Conservation (phyloP, 2,113 vertebrate genomes). For the Otocyon megalotis region DNA sequence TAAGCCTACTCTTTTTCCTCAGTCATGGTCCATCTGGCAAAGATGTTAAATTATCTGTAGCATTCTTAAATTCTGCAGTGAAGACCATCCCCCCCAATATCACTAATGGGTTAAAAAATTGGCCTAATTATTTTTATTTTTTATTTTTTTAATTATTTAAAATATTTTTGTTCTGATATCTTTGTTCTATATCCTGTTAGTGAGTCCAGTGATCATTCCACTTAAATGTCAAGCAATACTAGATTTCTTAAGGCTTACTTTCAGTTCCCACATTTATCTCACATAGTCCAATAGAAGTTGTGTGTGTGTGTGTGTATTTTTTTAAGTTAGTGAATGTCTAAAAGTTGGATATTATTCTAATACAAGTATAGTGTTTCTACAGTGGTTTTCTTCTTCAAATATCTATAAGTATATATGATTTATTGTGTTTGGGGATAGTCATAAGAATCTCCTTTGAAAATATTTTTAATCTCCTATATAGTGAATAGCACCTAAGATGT, state of each 20-base stretch:
- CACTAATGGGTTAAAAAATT: neutral
- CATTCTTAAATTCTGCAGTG: neutral
- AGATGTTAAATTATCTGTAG: neutral
- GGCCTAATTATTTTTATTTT: neutral
- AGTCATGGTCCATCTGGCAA: neutral
- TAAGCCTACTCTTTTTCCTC: neutral
- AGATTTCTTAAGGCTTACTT: neutral
- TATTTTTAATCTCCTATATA: neutral
- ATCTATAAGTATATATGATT: neutral
- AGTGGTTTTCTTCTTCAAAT: conserved; percentile 1
- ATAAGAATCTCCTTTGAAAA: neutral
- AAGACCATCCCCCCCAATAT: neutral
- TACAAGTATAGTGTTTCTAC: neutral
- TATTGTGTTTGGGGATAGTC: neutral
- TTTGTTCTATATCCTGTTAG: neutral
- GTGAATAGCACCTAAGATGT: neutral
- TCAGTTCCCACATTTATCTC: neutral
- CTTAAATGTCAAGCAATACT: neutral
- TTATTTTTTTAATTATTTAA: neutral
- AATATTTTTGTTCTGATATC: neutral
- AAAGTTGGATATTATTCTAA: neutral
- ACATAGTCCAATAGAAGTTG: neutral
- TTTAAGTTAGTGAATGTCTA: neutral
- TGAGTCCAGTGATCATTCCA: neutral
- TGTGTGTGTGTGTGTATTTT: neutral